phyloP scores from a whole-genome alignment of 2,888 invertebrate genomes.

The Zhengitettix transpicula region DNA sequence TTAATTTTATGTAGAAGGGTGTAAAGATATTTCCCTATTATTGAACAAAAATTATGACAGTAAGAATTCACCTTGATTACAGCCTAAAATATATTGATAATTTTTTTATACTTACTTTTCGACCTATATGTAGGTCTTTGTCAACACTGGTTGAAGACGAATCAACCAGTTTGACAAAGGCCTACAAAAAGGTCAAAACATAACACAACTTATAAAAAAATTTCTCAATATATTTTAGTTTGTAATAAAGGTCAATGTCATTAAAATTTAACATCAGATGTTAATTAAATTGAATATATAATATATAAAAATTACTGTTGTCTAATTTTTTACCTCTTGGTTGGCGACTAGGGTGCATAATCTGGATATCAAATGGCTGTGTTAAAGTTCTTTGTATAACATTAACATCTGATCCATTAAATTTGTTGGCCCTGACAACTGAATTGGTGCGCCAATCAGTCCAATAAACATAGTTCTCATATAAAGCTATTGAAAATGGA shows the following conservation, averaged over 20 bases:
- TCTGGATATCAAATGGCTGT: slow-evolving; percentile 82
- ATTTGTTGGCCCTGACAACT: slow-evolving; percentile 75
- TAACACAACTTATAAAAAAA: neutral
- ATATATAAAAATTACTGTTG: neutral
- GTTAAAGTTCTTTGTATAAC: slow-evolving; percentile 67
- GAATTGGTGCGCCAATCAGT: slow-evolving; percentile 85
- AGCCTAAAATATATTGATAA: too few species aligned
- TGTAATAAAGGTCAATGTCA: neutral
- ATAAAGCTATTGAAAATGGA: slow-evolving; percentile 77
- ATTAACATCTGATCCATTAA: slow-evolving; percentile 58
- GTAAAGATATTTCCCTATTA: too few species aligned
- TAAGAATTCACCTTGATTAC: too few species aligned
- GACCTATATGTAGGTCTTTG: too few species aligned
- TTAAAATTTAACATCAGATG: neutral
- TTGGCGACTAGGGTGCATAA: slow-evolving; percentile 61
- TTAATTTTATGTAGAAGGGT: too few species aligned
- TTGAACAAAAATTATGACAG: too few species aligned
- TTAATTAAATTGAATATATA: neutral
- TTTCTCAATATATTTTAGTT: neutral
- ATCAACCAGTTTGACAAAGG: too few species aligned
- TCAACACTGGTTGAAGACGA: too few species aligned
- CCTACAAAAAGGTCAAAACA: too few species aligned
- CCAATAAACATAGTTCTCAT: slow-evolving; percentile 80
- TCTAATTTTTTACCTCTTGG: slow-evolving; percentile 29
- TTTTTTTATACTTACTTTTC: too few species aligned